Evolutionary conservation across 2,113 vertebrate species (phyloP).

Genomic region (Tetrax tetrax): DNA sequence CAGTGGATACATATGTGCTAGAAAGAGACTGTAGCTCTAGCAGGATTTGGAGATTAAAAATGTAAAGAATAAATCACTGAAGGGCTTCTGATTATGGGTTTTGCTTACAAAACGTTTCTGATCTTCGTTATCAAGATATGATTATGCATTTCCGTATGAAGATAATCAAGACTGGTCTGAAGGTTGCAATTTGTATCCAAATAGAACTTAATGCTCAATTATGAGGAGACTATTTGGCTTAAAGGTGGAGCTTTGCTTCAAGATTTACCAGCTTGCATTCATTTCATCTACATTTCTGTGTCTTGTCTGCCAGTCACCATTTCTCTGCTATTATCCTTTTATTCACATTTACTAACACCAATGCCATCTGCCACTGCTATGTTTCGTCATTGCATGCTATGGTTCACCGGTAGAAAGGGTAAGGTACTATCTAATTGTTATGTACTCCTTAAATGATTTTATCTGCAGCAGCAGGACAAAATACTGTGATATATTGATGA

Average conservation of each 20-base stretch:
- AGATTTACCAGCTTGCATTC: constrained; percentile 76
- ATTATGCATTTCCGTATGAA: constrained; percentile 71
- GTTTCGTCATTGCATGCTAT: constrained; percentile 99
- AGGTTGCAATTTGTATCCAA: constrained; percentile 71
- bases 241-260: constrained; percentile 80
- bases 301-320: constrained; percentile 76
- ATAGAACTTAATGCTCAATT: constrained; percentile 70
- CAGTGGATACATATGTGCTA: constrained; percentile 75
- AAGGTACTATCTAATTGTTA: constrained; percentile 81
- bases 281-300: constrained; percentile 79
- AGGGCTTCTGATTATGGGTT: constrained; percentile 72
- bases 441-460: constrained; percentile 40
- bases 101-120: constrained; percentile 63
- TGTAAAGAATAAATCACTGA: constrained; percentile 75
- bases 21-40: constrained; percentile 72
- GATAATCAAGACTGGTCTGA: constrained; percentile 68
- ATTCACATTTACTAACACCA: constrained; percentile 82
- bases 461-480: not conserved
- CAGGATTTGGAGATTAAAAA: constrained; percentile 77
- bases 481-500: not conserved
- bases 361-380: constrained; percentile 98
- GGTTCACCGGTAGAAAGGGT: constrained; percentile 98
- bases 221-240: constrained; percentile 71
- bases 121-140: constrained; percentile 73
- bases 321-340: constrained; percentile 77